Conservation (phyloP, 1,140 invertebrate species). For the Drosophila carrolli region DNA sequence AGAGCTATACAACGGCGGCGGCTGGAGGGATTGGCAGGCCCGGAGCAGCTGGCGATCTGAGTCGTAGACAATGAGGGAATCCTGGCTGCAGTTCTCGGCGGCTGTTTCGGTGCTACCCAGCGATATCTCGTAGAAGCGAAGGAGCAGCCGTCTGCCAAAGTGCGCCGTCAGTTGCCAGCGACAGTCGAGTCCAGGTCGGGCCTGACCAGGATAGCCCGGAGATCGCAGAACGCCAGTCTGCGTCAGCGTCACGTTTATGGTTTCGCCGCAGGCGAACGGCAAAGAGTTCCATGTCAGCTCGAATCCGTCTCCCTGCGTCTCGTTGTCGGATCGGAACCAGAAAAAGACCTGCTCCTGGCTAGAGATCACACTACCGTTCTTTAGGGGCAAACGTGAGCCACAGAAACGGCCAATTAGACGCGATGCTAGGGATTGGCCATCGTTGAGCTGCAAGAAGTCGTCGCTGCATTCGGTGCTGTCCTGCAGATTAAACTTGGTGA, state of each 20-base stretch:
- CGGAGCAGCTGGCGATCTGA: slow-evolving; percentile 85
- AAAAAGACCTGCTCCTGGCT: slow-evolving; percentile 90
- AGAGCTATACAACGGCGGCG: slow-evolving; percentile 89
- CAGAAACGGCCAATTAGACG: slow-evolving; percentile 92
- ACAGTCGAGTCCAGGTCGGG: slow-evolving; percentile 91
- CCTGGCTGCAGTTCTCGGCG: slow-evolving; percentile 38
- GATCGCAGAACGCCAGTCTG: slow-evolving; percentile 90
- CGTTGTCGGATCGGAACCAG: slow-evolving; percentile 91
- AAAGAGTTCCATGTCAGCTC: slow-evolving; percentile 90
- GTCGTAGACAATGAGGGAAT: slow-evolving; percentile 49
- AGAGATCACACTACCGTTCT: slow-evolving; percentile 88
- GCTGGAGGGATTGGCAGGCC: slow-evolving; percentile 88
- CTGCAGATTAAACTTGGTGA: slow-evolving; percentile 89
- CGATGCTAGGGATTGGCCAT: slow-evolving; percentile 89
- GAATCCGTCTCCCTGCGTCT: slow-evolving; percentile 86
- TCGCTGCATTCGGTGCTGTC: slow-evolving; percentile 85
- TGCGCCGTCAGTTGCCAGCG: slow-evolving; percentile 89
- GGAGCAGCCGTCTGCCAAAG: slow-evolving; percentile 90
- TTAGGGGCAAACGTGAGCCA: slow-evolving; percentile 87
- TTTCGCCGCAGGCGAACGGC: slow-evolving; percentile 89
- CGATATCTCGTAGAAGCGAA: slow-evolving; percentile 91
- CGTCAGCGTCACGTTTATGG: slow-evolving; percentile 80
- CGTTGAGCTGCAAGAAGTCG: slow-evolving; percentile 92
- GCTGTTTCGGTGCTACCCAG: slow-evolving; percentile 33
- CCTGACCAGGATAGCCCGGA: slow-evolving; percentile 92